Evolutionary conservation across 2,888 invertebrate species (phyloP).

Genomic region (Stenotaenia linearis): DNA sequence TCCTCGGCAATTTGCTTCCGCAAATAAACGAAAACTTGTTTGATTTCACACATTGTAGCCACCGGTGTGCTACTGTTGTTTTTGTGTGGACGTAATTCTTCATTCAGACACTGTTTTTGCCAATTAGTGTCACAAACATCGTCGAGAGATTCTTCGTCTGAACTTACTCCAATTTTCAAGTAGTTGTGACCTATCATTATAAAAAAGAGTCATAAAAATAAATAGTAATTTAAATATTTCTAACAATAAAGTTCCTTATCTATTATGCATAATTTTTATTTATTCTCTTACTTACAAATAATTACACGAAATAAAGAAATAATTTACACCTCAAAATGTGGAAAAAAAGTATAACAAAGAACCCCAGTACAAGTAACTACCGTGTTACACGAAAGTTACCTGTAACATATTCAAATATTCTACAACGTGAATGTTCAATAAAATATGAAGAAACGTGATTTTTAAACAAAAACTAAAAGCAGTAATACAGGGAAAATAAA

Average conservation of each 20-base stretch:
- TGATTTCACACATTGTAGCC: neutral
- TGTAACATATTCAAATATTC: no score
- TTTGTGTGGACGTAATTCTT: neutral
- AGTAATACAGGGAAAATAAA: neutral
- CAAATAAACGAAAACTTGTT: slow-evolving; percentile 19
- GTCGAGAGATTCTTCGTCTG: neutral
- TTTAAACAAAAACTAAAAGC: neutral
- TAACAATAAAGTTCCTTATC: neutral
- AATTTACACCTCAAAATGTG: neutral
- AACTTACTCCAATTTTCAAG: neutral
- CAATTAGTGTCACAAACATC: neutral
- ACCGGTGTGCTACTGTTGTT: neutral
- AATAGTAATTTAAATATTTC: neutral
- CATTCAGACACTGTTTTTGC: neutral
- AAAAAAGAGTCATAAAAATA: neutral
- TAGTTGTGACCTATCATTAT: neutral
- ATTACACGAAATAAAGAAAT: neutral
- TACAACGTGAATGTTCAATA: no score
- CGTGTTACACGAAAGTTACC: no score
- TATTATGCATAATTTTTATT: neutral
- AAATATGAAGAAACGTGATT: neutral
- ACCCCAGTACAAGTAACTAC: no score
- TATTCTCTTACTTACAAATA: neutral
- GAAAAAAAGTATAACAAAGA: neutral
- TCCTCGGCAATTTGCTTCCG: neutral